Evolutionary conservation across 2,888 invertebrate genomes (phyloP).

Genomic region (Entomobrya proxima): DNA sequence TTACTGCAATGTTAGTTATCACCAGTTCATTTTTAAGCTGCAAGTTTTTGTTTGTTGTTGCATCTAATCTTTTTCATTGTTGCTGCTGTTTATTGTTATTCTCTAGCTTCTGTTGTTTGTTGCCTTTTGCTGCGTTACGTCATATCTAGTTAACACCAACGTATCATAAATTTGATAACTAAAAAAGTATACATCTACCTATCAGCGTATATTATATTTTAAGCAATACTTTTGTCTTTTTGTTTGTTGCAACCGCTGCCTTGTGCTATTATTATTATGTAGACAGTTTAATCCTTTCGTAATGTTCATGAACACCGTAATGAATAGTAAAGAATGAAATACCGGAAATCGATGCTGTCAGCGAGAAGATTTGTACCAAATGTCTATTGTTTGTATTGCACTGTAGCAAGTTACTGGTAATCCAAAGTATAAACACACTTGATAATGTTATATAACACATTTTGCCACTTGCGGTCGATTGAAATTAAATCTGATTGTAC

Average conservation of each 20-base stretch:
- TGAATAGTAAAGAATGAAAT: background rate
- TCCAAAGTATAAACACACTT: background rate
- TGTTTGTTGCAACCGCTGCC: background rate
- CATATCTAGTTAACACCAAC: background rate
- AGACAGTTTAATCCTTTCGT: slow-evolving; percentile 12
- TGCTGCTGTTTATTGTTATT: slow-evolving; percentile 13
- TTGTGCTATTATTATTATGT: background rate
- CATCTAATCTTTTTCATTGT: background rate
- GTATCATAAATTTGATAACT: slow-evolving; percentile 11
- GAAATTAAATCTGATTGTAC: background rate
- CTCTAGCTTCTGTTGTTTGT: background rate
- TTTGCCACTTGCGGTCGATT: background rate
- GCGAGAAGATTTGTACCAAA: background rate
- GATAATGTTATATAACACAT: background rate
- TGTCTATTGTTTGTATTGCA: background rate
- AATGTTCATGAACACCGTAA: background rate
- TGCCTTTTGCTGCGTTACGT: background rate
- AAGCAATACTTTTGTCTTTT: slow-evolving; percentile 10
- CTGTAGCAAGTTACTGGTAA: background rate
- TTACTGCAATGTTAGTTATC: background rate
- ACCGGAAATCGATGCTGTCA: slow-evolving; percentile 39
- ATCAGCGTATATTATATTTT: background rate
- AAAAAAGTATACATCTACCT: background rate
- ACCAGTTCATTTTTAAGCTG: background rate
- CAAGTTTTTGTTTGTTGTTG: background rate